These are phyloP conservation scores for Regulus satrapa DNA, from an alignment of 2,113 vertebrate genomes.

Conservation along the genomic window DNA sequence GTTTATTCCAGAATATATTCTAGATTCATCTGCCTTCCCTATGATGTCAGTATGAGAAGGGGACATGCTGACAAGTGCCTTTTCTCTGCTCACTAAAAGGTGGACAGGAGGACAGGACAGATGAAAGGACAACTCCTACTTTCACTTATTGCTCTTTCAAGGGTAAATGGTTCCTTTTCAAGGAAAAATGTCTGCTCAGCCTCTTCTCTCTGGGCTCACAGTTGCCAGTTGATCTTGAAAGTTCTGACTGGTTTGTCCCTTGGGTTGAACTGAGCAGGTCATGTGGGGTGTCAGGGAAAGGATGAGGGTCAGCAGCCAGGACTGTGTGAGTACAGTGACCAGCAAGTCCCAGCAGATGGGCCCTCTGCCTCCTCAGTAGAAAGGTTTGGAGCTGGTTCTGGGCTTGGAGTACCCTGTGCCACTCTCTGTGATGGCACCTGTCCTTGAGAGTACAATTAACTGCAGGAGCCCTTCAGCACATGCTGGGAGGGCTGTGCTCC, in stretches of 20 bases:
- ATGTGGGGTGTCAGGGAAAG: background rate
- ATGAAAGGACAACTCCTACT: background rate
- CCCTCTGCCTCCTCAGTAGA: background rate
- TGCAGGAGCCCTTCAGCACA: background rate
- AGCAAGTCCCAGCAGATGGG: background rate
- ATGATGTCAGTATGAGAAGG: background rate
- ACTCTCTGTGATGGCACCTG: fast-evolving
- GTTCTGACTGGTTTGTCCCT: background rate
- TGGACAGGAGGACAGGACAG: background rate
- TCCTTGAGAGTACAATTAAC: background rate
- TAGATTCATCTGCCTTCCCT: background rate
- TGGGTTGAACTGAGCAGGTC: background rate
- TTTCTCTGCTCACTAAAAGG: background rate
- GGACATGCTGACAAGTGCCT: background rate
- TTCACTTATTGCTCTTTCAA: background rate
- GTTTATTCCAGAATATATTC: background rate
- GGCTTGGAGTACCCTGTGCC: background rate
- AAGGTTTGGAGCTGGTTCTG: background rate
- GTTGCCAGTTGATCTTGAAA: background rate
- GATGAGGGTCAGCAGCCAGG: background rate
- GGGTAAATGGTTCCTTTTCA: background rate
- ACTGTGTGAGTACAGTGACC: background rate
- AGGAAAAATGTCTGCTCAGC: background rate
- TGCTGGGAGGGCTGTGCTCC: background rate
- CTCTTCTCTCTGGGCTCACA: background rate